phyloP scores from a whole-genome alignment of 2,797 vertebrate species.

The Buceros bicornis region DNA sequence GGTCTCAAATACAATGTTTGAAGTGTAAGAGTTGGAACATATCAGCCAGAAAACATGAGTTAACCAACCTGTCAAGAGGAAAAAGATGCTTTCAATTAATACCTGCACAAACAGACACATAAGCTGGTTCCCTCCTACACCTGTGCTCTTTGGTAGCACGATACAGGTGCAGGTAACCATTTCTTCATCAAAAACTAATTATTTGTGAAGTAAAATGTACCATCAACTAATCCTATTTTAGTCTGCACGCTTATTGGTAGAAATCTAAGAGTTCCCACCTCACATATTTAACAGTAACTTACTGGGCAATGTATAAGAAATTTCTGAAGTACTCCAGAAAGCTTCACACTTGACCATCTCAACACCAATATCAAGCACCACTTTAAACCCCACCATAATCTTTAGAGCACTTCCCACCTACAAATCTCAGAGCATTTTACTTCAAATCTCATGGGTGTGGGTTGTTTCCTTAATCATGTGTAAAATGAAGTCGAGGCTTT shows the following conservation, averaged over 20 bases:
- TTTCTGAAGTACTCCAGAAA: background rate
- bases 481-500: background rate
- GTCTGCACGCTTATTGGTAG: background rate
- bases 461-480: background rate
- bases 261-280: too few relatives aligned
- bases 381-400: background rate
- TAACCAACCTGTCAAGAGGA: background rate
- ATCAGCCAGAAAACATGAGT: background rate
- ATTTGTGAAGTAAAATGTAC: background rate
- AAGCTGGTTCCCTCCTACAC: background rate
- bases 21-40: background rate
- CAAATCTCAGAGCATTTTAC: background rate
- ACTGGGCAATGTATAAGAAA: background rate
- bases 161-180: background rate
- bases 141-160: background rate
- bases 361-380: background rate
- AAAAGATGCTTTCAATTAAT: background rate
- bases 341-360: background rate
- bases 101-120: background rate
- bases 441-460: background rate
- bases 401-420: background rate
- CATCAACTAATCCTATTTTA: background rate
- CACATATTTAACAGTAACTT: background rate
- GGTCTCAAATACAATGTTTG: conserved; percentile 41
- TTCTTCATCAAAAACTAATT: background rate